Base-by-base conservation (phyloP, 2,888 invertebrate genomes). In the Drosophila phalerata region DNA sequence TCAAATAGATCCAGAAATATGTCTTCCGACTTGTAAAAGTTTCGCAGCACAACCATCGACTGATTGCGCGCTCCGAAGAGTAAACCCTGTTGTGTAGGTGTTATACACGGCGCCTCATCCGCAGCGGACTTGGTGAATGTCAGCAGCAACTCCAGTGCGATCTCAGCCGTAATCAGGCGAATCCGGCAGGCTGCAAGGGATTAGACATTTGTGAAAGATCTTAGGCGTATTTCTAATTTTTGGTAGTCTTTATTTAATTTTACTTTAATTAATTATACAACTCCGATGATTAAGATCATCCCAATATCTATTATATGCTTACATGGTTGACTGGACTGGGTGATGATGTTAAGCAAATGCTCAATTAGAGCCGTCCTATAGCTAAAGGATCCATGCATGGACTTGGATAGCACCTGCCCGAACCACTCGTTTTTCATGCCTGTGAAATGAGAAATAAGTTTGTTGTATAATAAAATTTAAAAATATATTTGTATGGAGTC, bases 1-100 rank as follows among this genome's bases (percentile, higher is more conserved):
- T 99, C 99, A 92, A 99, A 99, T 95, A 99, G 97, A 92, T 99
- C 99, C 65, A 99, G 93, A 93, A 99, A 99, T 86, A 99, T 98
- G 90, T 99, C 99, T 93, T 99, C 99, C 85, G 97, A 97, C 94
- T 98, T 98, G 93, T 98, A 98, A 93, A 97, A 98, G 93, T 97
- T 98, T 51, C 97, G 94, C 13, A 99, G 94, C 32, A 97, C 94
- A 0, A 96, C 95, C 55, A 97, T 97, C 79, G 97, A 96, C 90
- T 97, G 96, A 89, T 96, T 96, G 80, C 95, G 94, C 4, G 96
- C 95, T 89, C 95, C 93, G 92, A 97, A 94, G 79, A 97, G 93
- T 83, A 94, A 92, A 79, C 89, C 88, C 92, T 94, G 92, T 37
- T 93, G 94, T 87, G 89, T 93, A 93, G 68, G 95, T 90, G 89